Base-by-base conservation (phyloP, 2,888 invertebrate species). In the Antheraea yamamai region DNA sequence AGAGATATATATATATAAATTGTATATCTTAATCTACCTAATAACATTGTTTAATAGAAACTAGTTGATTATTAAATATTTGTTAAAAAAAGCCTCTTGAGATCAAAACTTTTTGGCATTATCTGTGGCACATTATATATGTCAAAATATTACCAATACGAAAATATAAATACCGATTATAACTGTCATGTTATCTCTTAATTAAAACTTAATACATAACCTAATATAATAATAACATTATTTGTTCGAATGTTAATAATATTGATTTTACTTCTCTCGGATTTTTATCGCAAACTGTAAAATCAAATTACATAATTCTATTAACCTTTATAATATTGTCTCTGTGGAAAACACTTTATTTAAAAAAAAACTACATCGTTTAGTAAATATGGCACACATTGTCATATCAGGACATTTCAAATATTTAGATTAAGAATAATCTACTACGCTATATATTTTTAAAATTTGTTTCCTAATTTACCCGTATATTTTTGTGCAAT, bases 21-120 rank as follows among this genome's bases (percentile, higher is more conserved):
- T 35, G 35, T 39, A 39, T 39, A 47, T 12, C 10, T 47, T 47
- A 47, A 20, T 55, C 18, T 52, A 52, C 52, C 0, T 52, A 55
- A 20, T 6, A 18, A 55, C 10, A 51, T 23, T 61, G n/a, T 66
- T 64, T 66, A 66, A 47, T 76, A 55, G 8, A 23, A 64, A 74
- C 64, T 72, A 74, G 20, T 58, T 71, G 71, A 68, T 70, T 74
- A 74, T 70, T 74, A 70, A 35, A 74, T 20, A 64, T 66, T 52
- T 39, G 73, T 73, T 47, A 30, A 6, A 16, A 66, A 66, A 75
- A 75, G 75, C 75, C 73, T 73, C 52, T 14, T 75, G 75, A 75
- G 75, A 75, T 75, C 75, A 75, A 72, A 47, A 51, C 61, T 75
- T 73, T 75, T 75, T 75, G 75, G 75, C 73, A 51, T 76, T 75